phyloP scores from a whole-genome alignment of 2,113 vertebrate genomes.

The Sturnus vulgaris region DNA sequence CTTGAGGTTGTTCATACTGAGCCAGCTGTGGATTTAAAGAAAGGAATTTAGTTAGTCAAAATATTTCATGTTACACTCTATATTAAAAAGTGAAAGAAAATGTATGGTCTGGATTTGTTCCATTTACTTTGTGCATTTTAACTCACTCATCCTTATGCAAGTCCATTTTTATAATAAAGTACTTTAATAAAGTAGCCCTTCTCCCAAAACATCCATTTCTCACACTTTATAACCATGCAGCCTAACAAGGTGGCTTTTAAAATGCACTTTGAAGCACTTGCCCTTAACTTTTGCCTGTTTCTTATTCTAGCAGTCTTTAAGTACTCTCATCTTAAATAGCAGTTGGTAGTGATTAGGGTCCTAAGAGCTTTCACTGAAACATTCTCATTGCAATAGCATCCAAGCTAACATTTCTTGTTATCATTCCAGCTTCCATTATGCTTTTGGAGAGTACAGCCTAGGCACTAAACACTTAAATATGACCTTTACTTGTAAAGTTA shows the following conservation, averaged over 20 bases:
- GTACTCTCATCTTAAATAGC: neutral
- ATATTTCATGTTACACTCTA: neutral
- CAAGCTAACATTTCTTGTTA: neutral
- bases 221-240: neutral
- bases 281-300: neutral
- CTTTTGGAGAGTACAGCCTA: neutral
- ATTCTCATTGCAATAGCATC: neutral
- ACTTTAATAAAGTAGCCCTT: neutral
- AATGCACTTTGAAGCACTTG: neutral
- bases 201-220: neutral
- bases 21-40: slow-evolving; percentile 80
- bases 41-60: slow-evolving; percentile 57
- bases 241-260: neutral
- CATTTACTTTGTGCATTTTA: neutral
- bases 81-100: neutral
- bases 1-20: slow-evolving; percentile 83
- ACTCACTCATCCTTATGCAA: neutral
- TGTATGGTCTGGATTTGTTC: neutral
- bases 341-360: neutral
- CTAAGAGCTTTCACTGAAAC: neutral
- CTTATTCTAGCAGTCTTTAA: neutral
- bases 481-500: neutral
- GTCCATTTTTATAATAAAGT: neutral
- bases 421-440: neutral
- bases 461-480: neutral